These are phyloP conservation scores for Plagiodera versicolora DNA, from an alignment of 2,888 invertebrate genomes.

Conservation along the genomic window DNA sequence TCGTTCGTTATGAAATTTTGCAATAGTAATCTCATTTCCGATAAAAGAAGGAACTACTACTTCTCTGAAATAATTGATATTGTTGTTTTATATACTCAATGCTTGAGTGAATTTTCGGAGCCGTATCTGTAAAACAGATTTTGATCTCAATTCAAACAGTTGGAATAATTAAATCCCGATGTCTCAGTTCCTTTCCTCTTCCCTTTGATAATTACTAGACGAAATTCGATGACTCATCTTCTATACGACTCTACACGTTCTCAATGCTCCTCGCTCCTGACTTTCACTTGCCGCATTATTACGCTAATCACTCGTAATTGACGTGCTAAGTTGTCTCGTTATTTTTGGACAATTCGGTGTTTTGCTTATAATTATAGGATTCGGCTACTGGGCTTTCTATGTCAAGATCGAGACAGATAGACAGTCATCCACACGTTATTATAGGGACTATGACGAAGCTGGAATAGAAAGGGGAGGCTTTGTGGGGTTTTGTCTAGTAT, in stretches of 20 bases:
- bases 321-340: conserved; percentile 22
- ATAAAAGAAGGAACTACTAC: too few relatives aligned
- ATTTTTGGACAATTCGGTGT: conserved; percentile 20
- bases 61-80: too few relatives aligned
- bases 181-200: neutral
- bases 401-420: conserved; percentile 7
- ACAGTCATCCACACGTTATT: conserved; percentile 4
- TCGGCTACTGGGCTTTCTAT: conserved; percentile 4
- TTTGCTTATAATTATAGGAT: conserved; percentile 21
- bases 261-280: neutral
- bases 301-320: conserved; percentile 15
- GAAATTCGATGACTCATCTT: neutral
- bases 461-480: neutral
- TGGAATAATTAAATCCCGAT: neutral
- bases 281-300: conserved; percentile 2
- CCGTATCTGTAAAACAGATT: too few relatives aligned
- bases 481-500: neutral
- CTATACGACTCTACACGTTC: neutral
- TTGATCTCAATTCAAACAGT: neutral
- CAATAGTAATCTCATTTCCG: too few relatives aligned
- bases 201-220: neutral
- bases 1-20: too few relatives aligned
- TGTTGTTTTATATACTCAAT: too few relatives aligned
- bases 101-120: too few relatives aligned
- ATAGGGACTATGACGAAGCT: neutral